Conservation (phyloP, 2,888 invertebrate species). For the Chrysodeixis includens region DNA sequence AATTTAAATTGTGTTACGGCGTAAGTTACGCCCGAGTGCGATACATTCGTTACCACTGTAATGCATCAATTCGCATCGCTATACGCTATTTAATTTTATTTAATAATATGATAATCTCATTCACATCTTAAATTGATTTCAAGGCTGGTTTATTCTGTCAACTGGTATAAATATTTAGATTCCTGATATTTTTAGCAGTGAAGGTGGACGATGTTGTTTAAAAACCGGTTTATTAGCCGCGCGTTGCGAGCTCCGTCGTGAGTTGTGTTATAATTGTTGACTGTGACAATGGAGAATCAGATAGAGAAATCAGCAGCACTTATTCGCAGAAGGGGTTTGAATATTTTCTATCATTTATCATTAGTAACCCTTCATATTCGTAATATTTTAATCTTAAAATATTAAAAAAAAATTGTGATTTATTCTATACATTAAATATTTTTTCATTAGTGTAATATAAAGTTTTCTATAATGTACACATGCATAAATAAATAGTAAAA, state of each 20-base stretch:
- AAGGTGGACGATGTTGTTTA: slow-evolving; percentile 30
- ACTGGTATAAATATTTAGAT: slow-evolving; percentile 38
- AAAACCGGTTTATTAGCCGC: slow-evolving; percentile 34
- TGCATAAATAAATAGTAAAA: no score
- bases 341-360: background rate
- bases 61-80: slow-evolving; percentile 46
- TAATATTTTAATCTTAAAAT: background rate
- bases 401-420: no score
- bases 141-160: slow-evolving; percentile 50
- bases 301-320: slow-evolving; percentile 41
- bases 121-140: slow-evolving; percentile 51
- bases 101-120: slow-evolving; percentile 30
- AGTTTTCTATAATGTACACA: no score
- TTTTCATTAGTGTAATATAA: no score
- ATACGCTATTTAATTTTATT: slow-evolving; percentile 40
- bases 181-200: slow-evolving; percentile 42
- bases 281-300: slow-evolving; percentile 30
- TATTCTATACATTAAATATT: no score
- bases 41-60: slow-evolving; percentile 14
- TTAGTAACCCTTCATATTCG: background rate
- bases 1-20: slow-evolving; percentile 12
- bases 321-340: slow-evolving; percentile 33
- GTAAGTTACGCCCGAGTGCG: slow-evolving; percentile 14
- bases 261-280: slow-evolving; percentile 21
- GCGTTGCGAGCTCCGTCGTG: slow-evolving; percentile 18